Percentiles rank a stretch among this genome's conserved stretches.
phyloP scores from a whole-genome alignment of 2,888 invertebrate species.

The Suillia variegata region DNA sequence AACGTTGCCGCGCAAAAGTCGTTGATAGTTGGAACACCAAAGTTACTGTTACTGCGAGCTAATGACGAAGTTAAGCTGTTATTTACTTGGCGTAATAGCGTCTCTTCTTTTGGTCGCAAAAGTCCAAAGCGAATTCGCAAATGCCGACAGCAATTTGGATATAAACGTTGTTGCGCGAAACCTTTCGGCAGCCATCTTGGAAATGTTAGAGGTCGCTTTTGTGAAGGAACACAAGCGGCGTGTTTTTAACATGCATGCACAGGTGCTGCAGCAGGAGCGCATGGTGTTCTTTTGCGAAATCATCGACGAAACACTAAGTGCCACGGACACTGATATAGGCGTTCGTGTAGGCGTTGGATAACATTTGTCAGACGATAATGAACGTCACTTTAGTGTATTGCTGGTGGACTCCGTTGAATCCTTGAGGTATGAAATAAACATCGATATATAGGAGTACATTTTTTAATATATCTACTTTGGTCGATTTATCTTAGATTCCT shows the following conservation, averaged over 20 bases:
- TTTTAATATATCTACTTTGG: no score
- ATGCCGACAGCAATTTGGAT: no score
- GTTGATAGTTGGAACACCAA: no score
- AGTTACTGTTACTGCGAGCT: no score
- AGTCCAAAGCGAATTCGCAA: no score
- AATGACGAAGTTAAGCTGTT: no score
- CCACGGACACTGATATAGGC: constrained; percentile 17
- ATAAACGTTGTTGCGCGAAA: neutral
- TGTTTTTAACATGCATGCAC: constrained; percentile 29
- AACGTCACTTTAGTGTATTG: constrained; percentile 35
- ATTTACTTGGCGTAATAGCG: no score
- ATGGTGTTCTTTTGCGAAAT: constrained; percentile 30
- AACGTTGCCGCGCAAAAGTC: no score
- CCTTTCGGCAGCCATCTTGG: constrained; percentile 25
- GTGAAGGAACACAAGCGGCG: constrained; percentile 9
- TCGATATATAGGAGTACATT: no score
- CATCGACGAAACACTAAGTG: constrained; percentile 23
- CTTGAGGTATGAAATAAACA: constrained; percentile 14
- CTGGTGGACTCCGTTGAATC: constrained; percentile 36
- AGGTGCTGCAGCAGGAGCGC: constrained; percentile 10
- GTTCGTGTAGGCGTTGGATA: constrained; percentile 29
- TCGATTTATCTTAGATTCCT: constrained; percentile 22
- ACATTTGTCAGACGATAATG: constrained; percentile 24
- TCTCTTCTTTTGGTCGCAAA: no score
- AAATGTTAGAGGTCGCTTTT: constrained; percentile 25